Conservation (phyloP, 92 coral and sea anemone species). For the Parazoanthus atlanticus region DNA sequence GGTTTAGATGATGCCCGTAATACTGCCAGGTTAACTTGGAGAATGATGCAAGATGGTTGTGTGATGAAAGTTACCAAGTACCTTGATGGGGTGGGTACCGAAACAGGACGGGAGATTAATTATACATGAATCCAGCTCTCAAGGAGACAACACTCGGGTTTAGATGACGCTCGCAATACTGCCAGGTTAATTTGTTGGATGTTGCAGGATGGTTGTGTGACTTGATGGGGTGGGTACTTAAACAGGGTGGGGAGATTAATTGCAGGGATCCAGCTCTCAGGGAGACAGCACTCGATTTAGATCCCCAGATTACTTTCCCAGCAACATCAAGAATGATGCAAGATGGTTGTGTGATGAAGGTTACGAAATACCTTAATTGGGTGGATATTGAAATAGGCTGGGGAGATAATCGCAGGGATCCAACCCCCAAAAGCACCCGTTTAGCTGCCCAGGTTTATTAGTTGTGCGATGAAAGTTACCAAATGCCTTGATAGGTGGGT, state of each 20-base stretch:
- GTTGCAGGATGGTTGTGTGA: conserved; percentile 67
- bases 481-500: conserved; percentile 55
- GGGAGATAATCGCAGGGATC: background rate
- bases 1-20: conserved; percentile 91
- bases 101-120: background rate
- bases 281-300: conserved; percentile 61
- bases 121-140: background rate
- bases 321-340: background rate
- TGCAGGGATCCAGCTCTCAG: conserved; percentile 6
- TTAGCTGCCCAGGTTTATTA: background rate
- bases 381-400: background rate
- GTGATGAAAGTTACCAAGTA: conserved; percentile 76
- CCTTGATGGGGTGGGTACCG: conserved; percentile 84
- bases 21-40: conserved; percentile 79
- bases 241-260: background rate
- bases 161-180: conserved; percentile 77
- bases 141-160: conserved; percentile 74
- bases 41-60: conserved; percentile 85
- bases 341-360: conserved; percentile 44
- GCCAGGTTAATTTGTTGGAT: conserved; percentile 66
- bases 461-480: conserved; percentile 55
- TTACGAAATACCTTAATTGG: conserved; percentile 64
- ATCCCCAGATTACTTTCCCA: background rate
- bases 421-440: background rate
- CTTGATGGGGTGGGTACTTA: conserved; percentile 69